A percentile compares a stretch with the other conserved stretches of the same genome.
Evolutionary conservation across 2,797 vertebrate genomes (phyloP).

Genomic region (Bradypodion pumilum): DNA sequence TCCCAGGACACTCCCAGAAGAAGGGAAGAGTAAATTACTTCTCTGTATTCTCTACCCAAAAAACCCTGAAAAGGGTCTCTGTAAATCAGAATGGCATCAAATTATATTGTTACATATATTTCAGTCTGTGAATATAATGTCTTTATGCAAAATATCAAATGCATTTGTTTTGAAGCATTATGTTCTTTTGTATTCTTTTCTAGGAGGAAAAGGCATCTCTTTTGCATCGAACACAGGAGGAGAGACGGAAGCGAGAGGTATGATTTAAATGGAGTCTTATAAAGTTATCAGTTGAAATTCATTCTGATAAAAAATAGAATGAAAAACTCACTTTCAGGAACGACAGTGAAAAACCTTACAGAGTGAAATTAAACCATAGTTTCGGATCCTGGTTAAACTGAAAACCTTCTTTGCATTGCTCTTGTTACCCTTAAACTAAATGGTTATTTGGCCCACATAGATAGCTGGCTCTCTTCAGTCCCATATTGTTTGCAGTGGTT

Average conservation of each 20-base stretch:
- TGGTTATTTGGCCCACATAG: not conserved
- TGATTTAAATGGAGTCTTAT: slow-evolving; percentile 35
- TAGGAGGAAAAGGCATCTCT: slow-evolving; percentile 98
- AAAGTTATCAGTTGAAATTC: not conserved
- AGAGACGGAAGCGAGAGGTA: slow-evolving; percentile 97
- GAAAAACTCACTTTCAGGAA: not conserved
- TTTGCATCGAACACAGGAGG: slow-evolving; percentile 96
- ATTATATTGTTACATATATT: too few species aligned
- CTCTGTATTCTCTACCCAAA: too few species aligned
- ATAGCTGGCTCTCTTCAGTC: not conserved
- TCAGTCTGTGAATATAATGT: not conserved
- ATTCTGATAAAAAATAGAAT: slow-evolving; percentile 11
- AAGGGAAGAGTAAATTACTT: too few species aligned
- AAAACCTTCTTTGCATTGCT: not conserved
- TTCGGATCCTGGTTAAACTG: not conserved
- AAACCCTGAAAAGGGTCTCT: too few species aligned
- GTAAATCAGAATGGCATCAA: too few species aligned
- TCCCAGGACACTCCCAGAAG: too few species aligned
- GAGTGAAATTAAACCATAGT: not conserved
- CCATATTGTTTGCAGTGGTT: too few species aligned
- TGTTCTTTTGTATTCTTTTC: slow-evolving; percentile 39
- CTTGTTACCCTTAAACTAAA: not conserved
- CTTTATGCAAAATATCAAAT: not conserved
- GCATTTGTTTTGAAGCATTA: slow-evolving; percentile 21
- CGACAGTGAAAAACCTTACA: accelerated